Conservation (phyloP, 1,140 invertebrate species). For the Drosophila nannoptera region DNA sequence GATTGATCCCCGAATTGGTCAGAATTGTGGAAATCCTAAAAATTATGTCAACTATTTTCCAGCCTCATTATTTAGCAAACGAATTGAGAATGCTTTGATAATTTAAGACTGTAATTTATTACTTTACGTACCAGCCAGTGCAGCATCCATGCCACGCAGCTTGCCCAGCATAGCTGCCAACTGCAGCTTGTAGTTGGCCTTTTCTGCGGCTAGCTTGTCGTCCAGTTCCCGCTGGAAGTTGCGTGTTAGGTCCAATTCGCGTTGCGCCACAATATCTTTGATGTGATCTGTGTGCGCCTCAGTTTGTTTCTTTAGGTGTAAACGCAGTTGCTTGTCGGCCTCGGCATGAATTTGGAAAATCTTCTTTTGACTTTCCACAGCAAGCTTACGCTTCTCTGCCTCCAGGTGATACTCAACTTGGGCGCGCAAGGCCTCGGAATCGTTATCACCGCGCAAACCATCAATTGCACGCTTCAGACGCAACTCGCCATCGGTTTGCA, state of each 20-base stretch:
- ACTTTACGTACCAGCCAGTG: conserved; percentile 86
- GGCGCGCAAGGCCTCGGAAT: conserved; percentile 79
- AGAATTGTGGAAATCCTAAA: no score
- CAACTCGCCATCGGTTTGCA: conserved; percentile 83
- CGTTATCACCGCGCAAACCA: conserved; percentile 79
- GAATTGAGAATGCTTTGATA: neutral
- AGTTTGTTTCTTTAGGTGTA: conserved; percentile 88
- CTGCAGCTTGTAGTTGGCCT: conserved; percentile 86
- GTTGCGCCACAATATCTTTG: conserved; percentile 85
- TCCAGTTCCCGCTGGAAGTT: conserved; percentile 84
- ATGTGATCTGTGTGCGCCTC: conserved; percentile 92
- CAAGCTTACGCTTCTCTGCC: conserved; percentile 81
- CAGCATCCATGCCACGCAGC: conserved; percentile 91
- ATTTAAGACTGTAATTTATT: no score
- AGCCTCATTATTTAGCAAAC: neutral
- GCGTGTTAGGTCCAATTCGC: conserved; percentile 85
- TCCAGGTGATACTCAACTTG: conserved; percentile 81
- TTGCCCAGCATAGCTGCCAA: conserved; percentile 89
- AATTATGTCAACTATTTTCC: conserved; percentile 2
- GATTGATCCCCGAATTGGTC: no score
- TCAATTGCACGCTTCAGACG: conserved; percentile 84
- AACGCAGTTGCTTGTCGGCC: conserved; percentile 86
- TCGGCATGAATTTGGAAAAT: conserved; percentile 82
- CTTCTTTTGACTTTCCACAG: conserved; percentile 81
- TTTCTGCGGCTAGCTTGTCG: conserved; percentile 85